Base-by-base conservation (phyloP, 1,140 invertebrate genomes). In the Ips nitidus region DNA sequence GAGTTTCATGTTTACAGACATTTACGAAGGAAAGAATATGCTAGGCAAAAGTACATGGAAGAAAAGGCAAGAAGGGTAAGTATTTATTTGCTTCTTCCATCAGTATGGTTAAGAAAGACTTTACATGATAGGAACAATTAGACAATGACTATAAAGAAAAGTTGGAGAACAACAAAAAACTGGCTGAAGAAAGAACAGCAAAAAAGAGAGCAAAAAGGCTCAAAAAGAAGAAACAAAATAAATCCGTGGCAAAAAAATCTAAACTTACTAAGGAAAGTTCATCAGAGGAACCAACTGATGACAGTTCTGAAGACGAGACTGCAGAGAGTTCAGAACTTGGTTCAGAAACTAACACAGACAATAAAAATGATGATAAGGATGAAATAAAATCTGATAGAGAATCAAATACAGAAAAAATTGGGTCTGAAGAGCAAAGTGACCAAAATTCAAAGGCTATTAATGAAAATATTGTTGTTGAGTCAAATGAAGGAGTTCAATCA, bases 1-100 rank as follows among this genome's bases (percentile, higher is more conserved):
- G 97, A 99, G 80, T 99, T 99, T 83, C 97, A 99, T 84, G 96
- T 99, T 1, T 99, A 99, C 75, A 86, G 97, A 71, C 96, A 98
- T 84, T 84, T 98, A 36, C 82, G 96, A 47, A 83, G 96, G 60
- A 95, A 98, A 82, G 96, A 99, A 83, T 97, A 97, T 84, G 92
- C 95, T 1, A 84, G 97, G 69, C 95, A 98, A 80, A 97, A 97
- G 80, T 92, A 89, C 75, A 94, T 97, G 77, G 90, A 94, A 79
- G 91, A 94, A 78, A 93, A 92, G 82, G 91, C 90, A 74, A 88
- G 89, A 83, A 90, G 91, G 82, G 93, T 94, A 84, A 75, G 61
- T 55, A 45, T 8, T 22, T 45, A n/a, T 45, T 38, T 52, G 42
- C 6, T 57, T 6, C 45, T 62, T 5, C 61, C 58, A 50, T 41